Evolutionary conservation across 2,113 vertebrate genomes (phyloP), one percentile per base, ranked within the genome.

Genomic region (Rhinoderma darwinii): DNA sequence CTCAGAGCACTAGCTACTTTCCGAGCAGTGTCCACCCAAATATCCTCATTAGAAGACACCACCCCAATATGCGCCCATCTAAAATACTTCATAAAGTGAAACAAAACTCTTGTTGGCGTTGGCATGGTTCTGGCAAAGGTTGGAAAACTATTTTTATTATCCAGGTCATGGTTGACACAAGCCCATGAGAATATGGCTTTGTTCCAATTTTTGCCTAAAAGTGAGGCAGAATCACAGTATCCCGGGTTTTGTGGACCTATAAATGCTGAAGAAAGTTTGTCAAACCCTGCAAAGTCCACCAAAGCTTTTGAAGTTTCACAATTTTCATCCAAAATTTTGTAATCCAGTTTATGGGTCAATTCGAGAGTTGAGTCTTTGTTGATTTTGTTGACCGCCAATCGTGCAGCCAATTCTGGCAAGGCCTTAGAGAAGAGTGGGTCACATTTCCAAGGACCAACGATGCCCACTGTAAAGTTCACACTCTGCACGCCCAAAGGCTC

Each of bases 401-500:
- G 91, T 77, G 96, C 96, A 27, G 97, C 96, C 1, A 93, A 88
- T 0, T 94, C 89, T 0, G 96, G 96, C 76, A 96, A 91, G 10
- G 96, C 94, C 89, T 95, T 96, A 88, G 95, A 94, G 84, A 96
- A 96, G 15, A 96, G 77, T 0, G 94, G 94, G 88, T 98, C 96
- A 86, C 96, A 97, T 89, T 95, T 91, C 97, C 97, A 99, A 44
- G 97, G 96, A 47, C 97, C 97, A 0, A 97, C 61, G 0, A 98
- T 91, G 3, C 97, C 96, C 32, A 98, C 94, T 92, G 95, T 98
- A 90, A 97, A 97, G 88, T 94, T 90, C 6, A 93, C 88, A 88
- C 94, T 95, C 20, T 81, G 85, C 30, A 91, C 92, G 77, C 93
- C 92, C 50, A 92, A 93, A 25, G 93, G 93, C 84, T 95, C 87